Evolutionary conservation across 2,797 vertebrate species (phyloP).

Genomic region (Lagocephalus sceleratus): DNA sequence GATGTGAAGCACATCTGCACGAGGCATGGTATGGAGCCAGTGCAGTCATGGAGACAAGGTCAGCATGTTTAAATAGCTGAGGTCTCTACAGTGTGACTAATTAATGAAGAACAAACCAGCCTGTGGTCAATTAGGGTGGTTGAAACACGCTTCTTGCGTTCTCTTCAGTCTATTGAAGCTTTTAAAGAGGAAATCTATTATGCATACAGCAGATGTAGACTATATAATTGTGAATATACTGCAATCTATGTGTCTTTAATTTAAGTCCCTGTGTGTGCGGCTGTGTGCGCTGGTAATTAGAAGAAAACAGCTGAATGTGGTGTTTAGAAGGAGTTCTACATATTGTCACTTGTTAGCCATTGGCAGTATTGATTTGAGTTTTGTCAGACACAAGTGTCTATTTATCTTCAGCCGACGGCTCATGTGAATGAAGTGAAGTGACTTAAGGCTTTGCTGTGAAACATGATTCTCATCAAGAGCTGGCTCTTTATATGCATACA

Average conservation of each 20-base stretch:
- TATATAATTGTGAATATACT: constrained; percentile 6
- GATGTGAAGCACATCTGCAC: too few species aligned
- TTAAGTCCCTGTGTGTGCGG: constrained; percentile 8
- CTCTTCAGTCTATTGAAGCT: constrained; percentile 4
- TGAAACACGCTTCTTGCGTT: background rate
- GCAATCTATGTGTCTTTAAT: constrained; percentile 1
- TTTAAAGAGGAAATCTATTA: background rate
- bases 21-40: too few species aligned
- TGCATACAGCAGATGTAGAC: background rate
- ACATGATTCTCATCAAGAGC: too few species aligned
- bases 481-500: too few species aligned
- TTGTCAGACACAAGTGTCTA: constrained; percentile 44
- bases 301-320: constrained; percentile 1
- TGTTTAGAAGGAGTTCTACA: background rate
- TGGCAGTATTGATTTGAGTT: constrained; percentile 57
- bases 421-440: constrained; percentile 25
- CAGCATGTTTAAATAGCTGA: too few species aligned
- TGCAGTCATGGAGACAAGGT: too few species aligned
- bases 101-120: background rate
- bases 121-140: background rate
- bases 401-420: constrained; percentile 41
- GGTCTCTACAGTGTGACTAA: background rate
- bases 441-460: constrained; percentile 30
- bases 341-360: constrained; percentile 42
- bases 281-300: constrained; percentile 6